phyloP scores from a whole-genome alignment of 2,888 invertebrate genomes.

The Neuroscelio doddi region DNA sequence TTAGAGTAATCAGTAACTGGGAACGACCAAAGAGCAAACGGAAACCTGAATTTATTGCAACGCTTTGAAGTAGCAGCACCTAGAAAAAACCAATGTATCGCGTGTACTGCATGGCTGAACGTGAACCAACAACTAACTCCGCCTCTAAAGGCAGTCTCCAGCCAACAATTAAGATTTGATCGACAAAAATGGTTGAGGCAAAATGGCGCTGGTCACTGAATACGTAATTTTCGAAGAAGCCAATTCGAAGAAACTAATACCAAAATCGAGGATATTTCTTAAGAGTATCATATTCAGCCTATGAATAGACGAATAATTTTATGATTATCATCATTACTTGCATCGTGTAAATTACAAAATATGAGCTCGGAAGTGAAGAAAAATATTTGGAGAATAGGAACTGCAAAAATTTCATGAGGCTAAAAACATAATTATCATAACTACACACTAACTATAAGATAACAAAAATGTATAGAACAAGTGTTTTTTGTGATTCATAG shows the following conservation, averaged over 20 bases:
- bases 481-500: no score
- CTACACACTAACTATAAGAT: no score
- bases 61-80: conserved; percentile 39
- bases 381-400: no score
- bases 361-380: no score
- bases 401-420: no score
- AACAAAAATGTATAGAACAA: no score
- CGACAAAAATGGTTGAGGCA: conserved; percentile 72
- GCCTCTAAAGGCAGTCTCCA: conserved; percentile 72
- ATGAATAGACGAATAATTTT: neutral
- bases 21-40: conserved; percentile 22
- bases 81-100: conserved; percentile 65
- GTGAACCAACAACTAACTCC: conserved; percentile 68
- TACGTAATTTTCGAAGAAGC: conserved; percentile 63
- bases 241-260: conserved; percentile 30
- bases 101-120: conserved; percentile 71
- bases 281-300: neutral
- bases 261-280: conserved; percentile 30
- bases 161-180: conserved; percentile 73
- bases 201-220: conserved; percentile 71
- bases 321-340: neutral
- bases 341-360: no score
- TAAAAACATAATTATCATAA: no score
- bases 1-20: conserved; percentile 49
- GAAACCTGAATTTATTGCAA: conserved; percentile 44